A percentile compares a stretch with the other conserved stretches of the same genome.
Conservation (phyloP, 2,113 vertebrate species). For the Hypanus sabinus region DNA sequence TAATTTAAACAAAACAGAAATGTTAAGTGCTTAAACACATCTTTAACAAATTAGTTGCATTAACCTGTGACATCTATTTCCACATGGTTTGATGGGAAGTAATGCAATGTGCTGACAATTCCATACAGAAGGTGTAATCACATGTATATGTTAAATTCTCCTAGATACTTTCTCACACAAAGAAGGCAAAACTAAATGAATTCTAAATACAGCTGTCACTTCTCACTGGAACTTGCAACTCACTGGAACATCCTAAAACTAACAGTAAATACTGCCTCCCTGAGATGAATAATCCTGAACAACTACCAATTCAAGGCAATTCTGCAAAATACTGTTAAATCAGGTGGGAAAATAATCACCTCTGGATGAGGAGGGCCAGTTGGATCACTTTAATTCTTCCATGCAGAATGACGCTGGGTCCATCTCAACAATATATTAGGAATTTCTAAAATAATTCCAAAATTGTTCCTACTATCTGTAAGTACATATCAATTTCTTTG, state of each 20-base stretch:
- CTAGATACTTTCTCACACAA: constrained; percentile 55
- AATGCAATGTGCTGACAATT: constrained; percentile 48
- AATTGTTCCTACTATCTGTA: neutral
- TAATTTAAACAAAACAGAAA: neutral
- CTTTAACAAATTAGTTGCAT: constrained; percentile 1
- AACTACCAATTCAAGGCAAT: neutral
- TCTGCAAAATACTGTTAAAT: neutral
- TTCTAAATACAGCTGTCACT: constrained; percentile 45
- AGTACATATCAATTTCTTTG: neutral
- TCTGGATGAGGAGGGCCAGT: neutral
- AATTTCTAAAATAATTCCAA: neutral
- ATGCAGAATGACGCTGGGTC: neutral
- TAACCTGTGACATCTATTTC: constrained; percentile 12
- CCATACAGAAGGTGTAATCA: constrained; percentile 47
- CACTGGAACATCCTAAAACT: constrained; percentile 12
- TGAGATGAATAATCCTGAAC: neutral
- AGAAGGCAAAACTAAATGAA: constrained; percentile 43
- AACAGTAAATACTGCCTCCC: neutral
- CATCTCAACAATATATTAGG: neutral
- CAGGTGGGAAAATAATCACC: neutral
- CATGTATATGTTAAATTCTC: constrained; percentile 49
- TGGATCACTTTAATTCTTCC: neutral
- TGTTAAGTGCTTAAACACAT: neutral
- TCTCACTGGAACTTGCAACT: constrained; percentile 51
- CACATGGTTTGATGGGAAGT: neutral